phyloP scores from a whole-genome alignment of 92 coral and sea anemone genomes.

The Zoanthus sansibaricus region DNA sequence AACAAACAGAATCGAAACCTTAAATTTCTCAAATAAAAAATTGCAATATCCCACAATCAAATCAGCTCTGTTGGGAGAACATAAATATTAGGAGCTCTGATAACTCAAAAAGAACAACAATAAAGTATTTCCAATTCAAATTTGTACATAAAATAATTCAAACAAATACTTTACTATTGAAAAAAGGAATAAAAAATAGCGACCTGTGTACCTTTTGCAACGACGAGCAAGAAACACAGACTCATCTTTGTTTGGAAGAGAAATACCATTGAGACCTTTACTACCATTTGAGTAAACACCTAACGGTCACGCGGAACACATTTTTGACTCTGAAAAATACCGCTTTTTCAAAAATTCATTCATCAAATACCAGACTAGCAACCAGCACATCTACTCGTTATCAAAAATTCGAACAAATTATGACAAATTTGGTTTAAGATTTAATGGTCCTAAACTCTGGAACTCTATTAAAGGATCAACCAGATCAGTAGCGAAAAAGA shows the following conservation, averaged over 20 bases:
- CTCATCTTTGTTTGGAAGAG: not conserved
- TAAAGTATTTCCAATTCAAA: constrained; percentile 3
- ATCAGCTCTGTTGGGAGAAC: constrained; percentile 13
- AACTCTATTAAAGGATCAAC: no score
- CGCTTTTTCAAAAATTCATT: no score
- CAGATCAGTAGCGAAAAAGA: no score
- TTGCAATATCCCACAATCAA: not conserved
- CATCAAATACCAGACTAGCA: no score
- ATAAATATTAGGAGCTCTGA: constrained; percentile 1
- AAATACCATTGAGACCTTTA: not conserved
- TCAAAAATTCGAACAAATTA: no score
- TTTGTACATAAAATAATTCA: constrained; percentile 13
- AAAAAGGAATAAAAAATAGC: not conserved
- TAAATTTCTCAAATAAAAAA: not conserved
- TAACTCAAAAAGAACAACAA: not conserved
- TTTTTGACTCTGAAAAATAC: no score
- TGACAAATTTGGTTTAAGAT: no score
- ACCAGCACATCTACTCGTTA: no score
- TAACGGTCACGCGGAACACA: not conserved
- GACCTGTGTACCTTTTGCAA: constrained; percentile 14
- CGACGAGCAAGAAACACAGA: constrained; percentile 11
- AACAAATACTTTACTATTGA: constrained; percentile 13
- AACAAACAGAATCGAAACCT: not conserved
- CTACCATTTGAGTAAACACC: not conserved
- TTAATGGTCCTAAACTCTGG: no score